phyloP scores from a whole-genome alignment of 1,140 invertebrate genomes.

The Bombus picipes region DNA sequence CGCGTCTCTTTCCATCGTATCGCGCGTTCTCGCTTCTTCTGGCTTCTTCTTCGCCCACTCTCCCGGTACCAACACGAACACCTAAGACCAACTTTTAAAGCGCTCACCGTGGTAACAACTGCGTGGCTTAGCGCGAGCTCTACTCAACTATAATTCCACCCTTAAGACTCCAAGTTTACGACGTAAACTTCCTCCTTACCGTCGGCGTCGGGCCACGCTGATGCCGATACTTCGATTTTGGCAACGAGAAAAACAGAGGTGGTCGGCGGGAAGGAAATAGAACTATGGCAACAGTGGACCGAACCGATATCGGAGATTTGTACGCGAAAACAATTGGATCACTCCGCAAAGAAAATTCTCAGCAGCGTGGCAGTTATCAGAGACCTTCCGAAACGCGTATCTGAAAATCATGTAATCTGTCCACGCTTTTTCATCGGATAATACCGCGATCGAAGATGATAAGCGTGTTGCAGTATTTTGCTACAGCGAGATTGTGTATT shows the following conservation, averaged over 20 bases:
- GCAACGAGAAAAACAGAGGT: conserved; percentile 41
- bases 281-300: neutral
- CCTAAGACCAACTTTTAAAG: conserved; percentile 78
- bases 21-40: conserved; percentile 47
- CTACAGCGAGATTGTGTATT: too few relatives aligned
- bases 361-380: neutral
- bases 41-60: conserved; percentile 40
- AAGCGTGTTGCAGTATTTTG: neutral
- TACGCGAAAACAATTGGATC: conserved; percentile 41
- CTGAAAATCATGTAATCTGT: neutral
- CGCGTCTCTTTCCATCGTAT: conserved; percentile 54
- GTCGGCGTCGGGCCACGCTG: conserved; percentile 46
- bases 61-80: conserved; percentile 57
- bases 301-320: conserved; percentile 39
- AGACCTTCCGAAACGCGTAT: neutral
- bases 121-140: conserved; percentile 64
- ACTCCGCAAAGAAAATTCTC: conserved; percentile 24
- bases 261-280: neutral
- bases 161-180: conserved; percentile 73
- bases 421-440: neutral
- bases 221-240: conserved; percentile 63
- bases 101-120: conserved; percentile 75
- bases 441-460: neutral
- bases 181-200: conserved; percentile 68
- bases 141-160: conserved; percentile 72